phyloP scores from a whole-genome alignment of 2,113 vertebrate species.

The Bos indicus region DNA sequence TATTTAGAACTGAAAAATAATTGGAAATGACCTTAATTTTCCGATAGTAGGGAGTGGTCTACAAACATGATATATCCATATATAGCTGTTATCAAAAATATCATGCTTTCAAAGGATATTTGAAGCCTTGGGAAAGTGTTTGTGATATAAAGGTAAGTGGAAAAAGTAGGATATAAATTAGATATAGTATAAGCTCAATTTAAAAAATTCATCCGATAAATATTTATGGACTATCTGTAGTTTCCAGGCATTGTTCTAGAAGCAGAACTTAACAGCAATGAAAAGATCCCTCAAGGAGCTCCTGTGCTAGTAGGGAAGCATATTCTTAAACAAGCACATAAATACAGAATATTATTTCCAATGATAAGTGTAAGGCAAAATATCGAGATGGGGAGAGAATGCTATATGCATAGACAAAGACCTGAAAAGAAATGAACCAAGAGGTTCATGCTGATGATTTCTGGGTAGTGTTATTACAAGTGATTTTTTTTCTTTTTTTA shows the following conservation, averaged over 20 bases:
- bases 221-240: background rate
- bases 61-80: background rate
- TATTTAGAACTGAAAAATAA: conserved; percentile 31
- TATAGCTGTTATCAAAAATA: conserved; percentile 10
- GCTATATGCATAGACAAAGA: background rate
- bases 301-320: background rate
- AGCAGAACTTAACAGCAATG: background rate
- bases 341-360: background rate
- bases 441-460: background rate
- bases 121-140: background rate
- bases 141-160: conserved; percentile 7
- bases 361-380: background rate
- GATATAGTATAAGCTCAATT: background rate
- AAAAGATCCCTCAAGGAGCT: background rate
- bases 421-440: background rate
- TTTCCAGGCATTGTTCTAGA: background rate
- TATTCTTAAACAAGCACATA: background rate
- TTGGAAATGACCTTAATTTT: conserved; percentile 13
- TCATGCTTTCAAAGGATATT: background rate
- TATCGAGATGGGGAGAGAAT: background rate
- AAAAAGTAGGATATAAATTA: conserved; percentile 17
- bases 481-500: background rate
- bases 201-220: background rate
- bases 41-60: background rate
- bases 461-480: background rate